Evolutionary conservation across 2,888 invertebrate genomes (phyloP).

Genomic region (Poecilus cupreus): DNA sequence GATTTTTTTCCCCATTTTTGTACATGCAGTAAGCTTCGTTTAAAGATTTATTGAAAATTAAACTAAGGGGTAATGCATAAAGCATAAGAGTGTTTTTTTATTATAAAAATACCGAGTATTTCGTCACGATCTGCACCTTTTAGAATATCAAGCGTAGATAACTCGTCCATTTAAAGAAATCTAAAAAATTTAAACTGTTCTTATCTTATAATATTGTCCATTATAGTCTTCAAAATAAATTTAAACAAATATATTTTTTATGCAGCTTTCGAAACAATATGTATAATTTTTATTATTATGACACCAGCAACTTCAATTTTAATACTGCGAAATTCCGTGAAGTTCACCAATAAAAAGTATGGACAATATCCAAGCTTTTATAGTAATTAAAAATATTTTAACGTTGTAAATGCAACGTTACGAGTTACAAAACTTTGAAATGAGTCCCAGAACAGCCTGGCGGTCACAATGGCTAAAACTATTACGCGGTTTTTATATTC

Average conservation of each 20-base stretch:
- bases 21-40: too few species aligned
- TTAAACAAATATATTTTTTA: not conserved
- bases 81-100: too few species aligned
- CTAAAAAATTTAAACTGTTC: too few species aligned
- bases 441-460: not conserved
- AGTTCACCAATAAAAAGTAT: not conserved
- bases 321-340: not conserved
- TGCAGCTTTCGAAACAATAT: not conserved
- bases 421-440: constrained; percentile 24
- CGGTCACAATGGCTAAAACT: not conserved
- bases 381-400: constrained; percentile 13
- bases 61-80: too few species aligned
- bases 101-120: too few species aligned
- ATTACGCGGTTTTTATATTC: constrained; percentile 10
- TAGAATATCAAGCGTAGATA: not conserved
- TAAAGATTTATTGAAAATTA: too few species aligned
- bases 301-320: not conserved
- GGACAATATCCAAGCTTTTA: not conserved
- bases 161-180: too few species aligned
- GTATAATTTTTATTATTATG: not conserved
- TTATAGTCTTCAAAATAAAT: not conserved
- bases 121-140: too few species aligned
- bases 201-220: too few species aligned
- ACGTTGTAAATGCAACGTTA: constrained; percentile 8
- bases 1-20: too few species aligned